Conservation (phyloP, 2,888 invertebrate species). For the Lasioglossum vierecki region DNA sequence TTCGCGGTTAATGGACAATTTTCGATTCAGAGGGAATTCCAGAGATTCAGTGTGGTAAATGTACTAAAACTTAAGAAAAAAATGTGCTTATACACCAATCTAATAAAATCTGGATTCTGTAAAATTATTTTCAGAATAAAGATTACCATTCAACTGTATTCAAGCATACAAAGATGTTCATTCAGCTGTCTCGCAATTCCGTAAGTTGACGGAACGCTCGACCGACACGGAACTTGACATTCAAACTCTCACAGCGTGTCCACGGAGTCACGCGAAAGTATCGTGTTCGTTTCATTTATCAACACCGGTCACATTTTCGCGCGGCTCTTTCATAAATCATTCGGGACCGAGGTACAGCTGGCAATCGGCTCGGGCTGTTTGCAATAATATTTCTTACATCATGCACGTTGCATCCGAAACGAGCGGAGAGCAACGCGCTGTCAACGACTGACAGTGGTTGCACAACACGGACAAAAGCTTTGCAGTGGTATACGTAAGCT, state of each 20-base stretch:
- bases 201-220: background rate
- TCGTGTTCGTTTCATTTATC: background rate
- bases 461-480: background rate
- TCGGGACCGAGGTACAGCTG: background rate
- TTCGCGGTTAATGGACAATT: background rate
- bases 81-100: too few species aligned
- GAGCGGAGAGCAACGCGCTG: background rate
- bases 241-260: slow-evolving; percentile 12
- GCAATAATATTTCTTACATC: background rate
- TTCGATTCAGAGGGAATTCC: background rate
- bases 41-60: background rate
- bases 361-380: background rate
- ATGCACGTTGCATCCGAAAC: background rate
- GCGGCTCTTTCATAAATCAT: background rate
- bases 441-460: background rate
- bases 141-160: background rate
- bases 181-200: background rate
- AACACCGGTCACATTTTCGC: background rate
- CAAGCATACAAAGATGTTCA: background rate
- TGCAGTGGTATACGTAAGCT: background rate
- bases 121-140: background rate
- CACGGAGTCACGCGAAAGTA: slow-evolving; percentile 3
- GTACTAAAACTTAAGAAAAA: too few species aligned
- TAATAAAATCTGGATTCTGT: too few species aligned
- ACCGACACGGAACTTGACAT: slow-evolving; percentile 4